Evolutionary conservation across 2,113 vertebrate genomes (phyloP).

Genomic region (Pongo abelii): DNA sequence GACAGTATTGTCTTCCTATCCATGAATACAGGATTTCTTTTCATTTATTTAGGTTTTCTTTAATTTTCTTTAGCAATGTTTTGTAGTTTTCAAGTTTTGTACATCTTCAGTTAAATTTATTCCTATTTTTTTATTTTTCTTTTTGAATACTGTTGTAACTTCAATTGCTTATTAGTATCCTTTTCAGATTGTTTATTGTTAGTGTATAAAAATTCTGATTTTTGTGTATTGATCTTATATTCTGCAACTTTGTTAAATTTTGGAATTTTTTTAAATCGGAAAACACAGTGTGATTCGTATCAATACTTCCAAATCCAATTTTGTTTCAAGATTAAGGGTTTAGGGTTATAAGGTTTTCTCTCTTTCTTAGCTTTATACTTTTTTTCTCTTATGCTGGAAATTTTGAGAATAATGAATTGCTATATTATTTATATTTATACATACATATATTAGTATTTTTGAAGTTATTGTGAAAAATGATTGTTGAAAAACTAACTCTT

Average conservation of each 20-base stretch:
- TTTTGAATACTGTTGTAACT: background rate
- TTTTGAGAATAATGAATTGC: constrained; percentile 2
- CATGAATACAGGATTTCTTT: background rate
- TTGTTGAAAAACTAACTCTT: background rate
- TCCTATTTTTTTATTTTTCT: background rate
- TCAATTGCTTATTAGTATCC: background rate
- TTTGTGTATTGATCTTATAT: background rate
- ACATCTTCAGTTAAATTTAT: background rate
- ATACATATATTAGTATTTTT: background rate
- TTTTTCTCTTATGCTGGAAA: background rate
- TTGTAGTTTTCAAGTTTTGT: background rate
- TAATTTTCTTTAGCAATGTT: background rate
- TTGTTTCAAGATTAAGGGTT: background rate
- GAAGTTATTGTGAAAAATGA: background rate
- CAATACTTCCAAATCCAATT: constrained; percentile 26
- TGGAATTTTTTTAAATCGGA: background rate
- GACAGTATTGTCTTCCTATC: background rate
- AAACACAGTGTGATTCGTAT: background rate
- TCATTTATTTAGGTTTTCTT: background rate
- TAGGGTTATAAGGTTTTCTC: background rate
- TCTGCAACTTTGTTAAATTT: background rate
- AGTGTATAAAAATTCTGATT: too few relatives aligned
- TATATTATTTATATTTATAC: background rate
- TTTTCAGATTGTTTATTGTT: too few relatives aligned
- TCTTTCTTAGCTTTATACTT: background rate